Conservation (phyloP, 2,888 invertebrate species). For the Blera fallax region DNA sequence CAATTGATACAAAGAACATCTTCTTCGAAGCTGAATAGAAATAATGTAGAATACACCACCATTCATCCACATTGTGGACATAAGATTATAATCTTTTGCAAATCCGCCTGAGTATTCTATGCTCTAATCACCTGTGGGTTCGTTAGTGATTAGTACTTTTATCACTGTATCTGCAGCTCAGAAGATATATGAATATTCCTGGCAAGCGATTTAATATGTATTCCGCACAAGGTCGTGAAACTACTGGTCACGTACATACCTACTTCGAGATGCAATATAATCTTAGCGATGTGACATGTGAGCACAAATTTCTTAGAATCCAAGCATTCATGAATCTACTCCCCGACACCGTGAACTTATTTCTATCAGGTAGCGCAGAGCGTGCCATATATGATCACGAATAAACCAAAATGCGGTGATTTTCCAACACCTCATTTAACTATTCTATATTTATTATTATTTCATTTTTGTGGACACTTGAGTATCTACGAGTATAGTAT, state of each 20-base stretch:
- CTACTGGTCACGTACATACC: slow-evolving; percentile 1
- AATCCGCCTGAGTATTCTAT: slow-evolving; percentile 4
- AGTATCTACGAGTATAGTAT: too few species aligned
- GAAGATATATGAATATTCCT: neutral
- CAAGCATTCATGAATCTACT: neutral
- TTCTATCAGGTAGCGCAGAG: neutral
- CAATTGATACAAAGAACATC: too few species aligned
- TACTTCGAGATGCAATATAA: neutral
- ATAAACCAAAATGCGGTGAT: slow-evolving; percentile 1
- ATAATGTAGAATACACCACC: neutral
- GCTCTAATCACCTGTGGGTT: slow-evolving; percentile 1
- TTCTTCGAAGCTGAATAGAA: neutral
- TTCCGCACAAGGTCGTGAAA: neutral
- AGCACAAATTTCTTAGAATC: neutral
- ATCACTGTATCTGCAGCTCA: neutral
- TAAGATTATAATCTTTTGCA: neutral
- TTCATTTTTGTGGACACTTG: slow-evolving; percentile 15
- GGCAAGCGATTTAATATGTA: neutral
- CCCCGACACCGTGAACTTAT: neutral
- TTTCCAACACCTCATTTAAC: neutral
- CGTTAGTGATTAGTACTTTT: slow-evolving; percentile 9
- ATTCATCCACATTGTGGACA: neutral
- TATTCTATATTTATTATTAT: neutral
- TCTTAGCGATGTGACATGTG: slow-evolving; percentile 10
- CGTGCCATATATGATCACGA: neutral